A percentile compares a stretch with the other conserved stretches of the same genome.
phyloP scores from a whole-genome alignment of 2,797 vertebrate genomes.

The Aotus griseimembra region DNA sequence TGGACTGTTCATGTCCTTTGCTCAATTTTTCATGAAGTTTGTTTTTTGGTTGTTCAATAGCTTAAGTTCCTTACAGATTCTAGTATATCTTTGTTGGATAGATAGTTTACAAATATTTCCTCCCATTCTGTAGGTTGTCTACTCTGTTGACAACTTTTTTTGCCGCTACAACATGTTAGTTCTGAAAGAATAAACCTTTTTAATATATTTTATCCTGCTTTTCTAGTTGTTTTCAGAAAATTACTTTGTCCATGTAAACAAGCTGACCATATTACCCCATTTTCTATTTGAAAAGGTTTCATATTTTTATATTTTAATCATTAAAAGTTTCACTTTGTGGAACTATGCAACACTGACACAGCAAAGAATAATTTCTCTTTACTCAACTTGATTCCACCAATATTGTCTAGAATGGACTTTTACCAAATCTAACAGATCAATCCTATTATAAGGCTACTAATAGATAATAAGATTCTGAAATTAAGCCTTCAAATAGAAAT shows the following conservation, averaged over 20 bases:
- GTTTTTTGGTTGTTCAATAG: neutral
- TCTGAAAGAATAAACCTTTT: neutral
- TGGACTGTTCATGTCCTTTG: neutral
- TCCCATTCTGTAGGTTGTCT: neutral
- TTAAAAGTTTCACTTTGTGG: neutral
- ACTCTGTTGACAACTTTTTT: neutral
- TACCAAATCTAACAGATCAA: slow-evolving; percentile 19
- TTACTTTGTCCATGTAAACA: neutral
- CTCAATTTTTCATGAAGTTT: neutral
- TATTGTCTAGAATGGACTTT: neutral
- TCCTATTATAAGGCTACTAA: neutral
- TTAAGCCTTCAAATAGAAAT: neutral
- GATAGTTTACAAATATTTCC: neutral
- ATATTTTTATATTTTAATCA: slow-evolving; percentile 31
- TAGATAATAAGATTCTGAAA: slow-evolving; percentile 6
- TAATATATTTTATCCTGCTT: neutral
- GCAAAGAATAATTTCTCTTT: neutral
- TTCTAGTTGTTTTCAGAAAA: slow-evolving; percentile 1
- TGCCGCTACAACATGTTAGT: neutral
- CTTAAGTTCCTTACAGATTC: neutral
- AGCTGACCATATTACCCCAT: neutral
- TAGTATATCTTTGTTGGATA: neutral
- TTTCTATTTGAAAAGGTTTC: neutral
- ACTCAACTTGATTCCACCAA: neutral
- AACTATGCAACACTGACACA: neutral